Evolutionary conservation across 1,140 invertebrate species (phyloP), one percentile per base, ranked within the genome.

Genomic region (Hyles vespertilio): DNA sequence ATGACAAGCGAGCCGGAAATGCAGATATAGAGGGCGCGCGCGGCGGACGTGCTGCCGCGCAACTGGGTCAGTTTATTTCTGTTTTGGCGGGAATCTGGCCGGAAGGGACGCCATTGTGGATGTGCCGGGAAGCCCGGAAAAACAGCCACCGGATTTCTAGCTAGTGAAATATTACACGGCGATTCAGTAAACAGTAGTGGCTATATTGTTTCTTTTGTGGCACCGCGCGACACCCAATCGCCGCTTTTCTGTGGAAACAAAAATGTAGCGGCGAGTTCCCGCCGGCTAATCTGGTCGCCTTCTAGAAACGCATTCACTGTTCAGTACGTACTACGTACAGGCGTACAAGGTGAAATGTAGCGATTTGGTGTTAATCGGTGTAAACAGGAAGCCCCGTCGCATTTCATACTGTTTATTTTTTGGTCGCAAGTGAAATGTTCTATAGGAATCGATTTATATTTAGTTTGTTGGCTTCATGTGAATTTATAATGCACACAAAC

Each of bases 61-160:
- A 88, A 85, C 77, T 88, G 77, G 85, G 85, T 86, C 85, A 86
- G 85, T 79, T 81, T 88, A 88, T 88, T 88, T 88, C 81, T 84
- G 82, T 79, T 88, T 86, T 84, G 83, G 83, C 85, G 85, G 83
- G 85, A 88, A 86, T 83, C 80, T 78, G 79, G 77, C 83, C 82
- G 85, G 82, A 88, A 81, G 73, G 71, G 76, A 60, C 81, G 77
- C 85, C 85, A 88, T 88, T 88, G 83, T 88, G 78, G 83, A 80
- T 80, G 80, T 70, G 76, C 72, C 67, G 77, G 84, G 75, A 82
- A 81, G 74, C 81, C 84, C 77, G 80, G 79, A 80, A 84, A 83
- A 84, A 76, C 74, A 79, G 59, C 65, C 77, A 70, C 75, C 74
- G 83, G 80, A 84, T 80, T 87, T 86, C 81, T 80, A 77, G 72